Evolutionary conservation across 2,888 invertebrate genomes (phyloP).

Genomic region (Lamproptera curius): DNA sequence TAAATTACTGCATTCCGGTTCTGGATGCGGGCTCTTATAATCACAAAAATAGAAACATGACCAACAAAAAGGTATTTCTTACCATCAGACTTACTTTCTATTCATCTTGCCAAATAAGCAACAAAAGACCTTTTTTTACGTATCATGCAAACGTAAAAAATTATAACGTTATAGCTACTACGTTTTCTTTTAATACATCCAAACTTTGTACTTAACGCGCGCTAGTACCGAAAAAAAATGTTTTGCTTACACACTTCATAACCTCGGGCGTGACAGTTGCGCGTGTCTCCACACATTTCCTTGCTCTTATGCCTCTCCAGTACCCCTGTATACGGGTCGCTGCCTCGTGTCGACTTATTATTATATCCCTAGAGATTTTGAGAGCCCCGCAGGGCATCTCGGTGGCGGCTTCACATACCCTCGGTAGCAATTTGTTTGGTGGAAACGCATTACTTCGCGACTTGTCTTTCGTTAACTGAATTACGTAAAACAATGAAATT

Average conservation of each 20-base stretch:
- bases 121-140: no score
- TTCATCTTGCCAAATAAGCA: no score
- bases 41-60: no score
- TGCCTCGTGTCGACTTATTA: constrained; percentile 52
- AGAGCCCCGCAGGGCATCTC: constrained; percentile 54
- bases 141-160: no score
- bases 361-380: constrained; percentile 50
- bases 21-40: no score
- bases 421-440: constrained; percentile 28
- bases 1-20: no score
- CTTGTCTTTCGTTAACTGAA: background rate
- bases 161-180: no score
- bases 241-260: constrained; percentile 46
- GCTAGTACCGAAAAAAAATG: background rate
- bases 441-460: background rate
- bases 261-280: constrained; percentile 42
- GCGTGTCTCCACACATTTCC: constrained; percentile 42
- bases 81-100: no score
- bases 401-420: constrained; percentile 54
- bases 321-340: constrained; percentile 54
- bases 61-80: no score
- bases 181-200: no score
- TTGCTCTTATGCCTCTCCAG: constrained; percentile 59
- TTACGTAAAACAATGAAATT: no score
- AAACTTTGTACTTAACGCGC: background rate